Evolutionary conservation across 1,140 invertebrate genomes (phyloP).

Genomic region (Meteorus sp.): DNA sequence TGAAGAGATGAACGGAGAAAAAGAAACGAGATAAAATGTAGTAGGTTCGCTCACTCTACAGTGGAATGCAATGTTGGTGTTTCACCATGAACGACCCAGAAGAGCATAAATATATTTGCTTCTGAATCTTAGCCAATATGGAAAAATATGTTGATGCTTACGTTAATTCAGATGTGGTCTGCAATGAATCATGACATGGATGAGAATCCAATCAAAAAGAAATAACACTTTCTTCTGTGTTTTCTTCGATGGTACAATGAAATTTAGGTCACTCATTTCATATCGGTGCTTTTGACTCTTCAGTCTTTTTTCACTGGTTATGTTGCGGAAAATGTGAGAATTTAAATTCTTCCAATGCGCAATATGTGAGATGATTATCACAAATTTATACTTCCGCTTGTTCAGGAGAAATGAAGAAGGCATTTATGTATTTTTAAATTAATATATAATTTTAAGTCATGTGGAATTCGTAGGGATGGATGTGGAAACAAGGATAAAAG

Average conservation of each 20-base stretch:
- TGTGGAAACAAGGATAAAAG: conserved; percentile 32
- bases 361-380: too few species aligned
- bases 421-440: conserved; percentile 53
- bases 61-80: conserved; percentile 22
- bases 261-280: not conserved
- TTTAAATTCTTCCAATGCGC: too few species aligned
- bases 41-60: not conserved
- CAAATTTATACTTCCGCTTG: too few species aligned
- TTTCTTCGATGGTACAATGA: not conserved
- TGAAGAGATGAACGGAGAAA: not conserved
- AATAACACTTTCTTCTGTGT: not conserved
- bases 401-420: conserved; percentile 16
- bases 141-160: conserved; percentile 28
- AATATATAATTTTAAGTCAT: conserved; percentile 59
- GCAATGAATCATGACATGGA: not conserved
- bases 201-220: not conserved
- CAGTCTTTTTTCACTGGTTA: not conserved
- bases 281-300: not conserved
- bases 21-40: not conserved
- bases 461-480: conserved; percentile 41
- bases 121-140: conserved; percentile 18
- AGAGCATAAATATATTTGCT: too few species aligned
- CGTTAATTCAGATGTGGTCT: conserved; percentile 18
- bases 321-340: too few species aligned
- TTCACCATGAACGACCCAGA: conserved; percentile 1